Conservation (phyloP, 1,140 invertebrate genomes). For the Matsumurasca onukii region DNA sequence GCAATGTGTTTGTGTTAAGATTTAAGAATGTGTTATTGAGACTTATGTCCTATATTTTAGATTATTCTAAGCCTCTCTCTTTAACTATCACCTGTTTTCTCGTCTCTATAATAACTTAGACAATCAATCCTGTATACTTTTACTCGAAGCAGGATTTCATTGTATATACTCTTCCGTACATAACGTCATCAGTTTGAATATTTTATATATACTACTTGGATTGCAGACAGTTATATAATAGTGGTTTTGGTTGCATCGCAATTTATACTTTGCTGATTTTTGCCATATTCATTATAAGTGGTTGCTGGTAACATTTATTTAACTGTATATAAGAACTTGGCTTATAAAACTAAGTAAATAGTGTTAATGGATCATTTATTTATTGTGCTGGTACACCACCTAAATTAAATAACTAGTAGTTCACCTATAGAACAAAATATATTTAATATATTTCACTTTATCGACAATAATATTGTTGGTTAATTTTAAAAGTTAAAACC, state of each 20-base stretch:
- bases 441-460: too few relatives aligned
- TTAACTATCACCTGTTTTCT: too few relatives aligned
- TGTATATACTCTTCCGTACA: not conserved
- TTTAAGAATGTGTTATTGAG: not conserved
- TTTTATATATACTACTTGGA: not conserved
- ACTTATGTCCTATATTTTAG: not conserved
- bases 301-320: conserved; percentile 15
- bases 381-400: too few relatives aligned
- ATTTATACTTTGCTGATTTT: not conserved
- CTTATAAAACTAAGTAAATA: too few relatives aligned
- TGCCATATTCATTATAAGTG: conserved; percentile 19
- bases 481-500: too few relatives aligned
- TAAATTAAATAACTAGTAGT: too few relatives aligned
- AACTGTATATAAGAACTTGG: conserved; percentile 23
- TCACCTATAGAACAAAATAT: too few relatives aligned
- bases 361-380: too few relatives aligned
- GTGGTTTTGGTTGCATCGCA: conserved; percentile 1
- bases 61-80: not conserved
- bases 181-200: not conserved
- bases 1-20: conserved; percentile 9
- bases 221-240: not conserved
- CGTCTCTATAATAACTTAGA: not conserved
- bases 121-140: conserved; percentile 26
- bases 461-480: too few relatives aligned
- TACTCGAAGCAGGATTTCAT: conserved; percentile 4